Evolutionary conservation across 2,888 invertebrate species (phyloP).

Genomic region (Eurytoma adleriae): DNA sequence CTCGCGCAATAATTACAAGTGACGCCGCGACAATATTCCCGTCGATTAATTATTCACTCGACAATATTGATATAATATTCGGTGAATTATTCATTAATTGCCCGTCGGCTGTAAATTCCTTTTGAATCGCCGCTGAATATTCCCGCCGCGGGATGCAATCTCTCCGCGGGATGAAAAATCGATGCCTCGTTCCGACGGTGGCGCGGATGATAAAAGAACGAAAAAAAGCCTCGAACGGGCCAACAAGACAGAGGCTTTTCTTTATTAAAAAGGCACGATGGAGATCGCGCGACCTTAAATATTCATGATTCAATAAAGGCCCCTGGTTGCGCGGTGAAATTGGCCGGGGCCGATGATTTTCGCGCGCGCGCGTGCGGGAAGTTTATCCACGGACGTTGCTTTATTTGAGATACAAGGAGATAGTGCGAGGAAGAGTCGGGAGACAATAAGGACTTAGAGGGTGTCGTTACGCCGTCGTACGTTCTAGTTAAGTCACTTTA

Average conservation of each 20-base stretch:
- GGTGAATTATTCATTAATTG: too few species aligned
- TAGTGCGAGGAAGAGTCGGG: not conserved
- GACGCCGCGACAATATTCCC: not conserved
- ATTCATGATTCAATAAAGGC: conserved; percentile 46
- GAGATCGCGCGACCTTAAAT: conserved; percentile 35
- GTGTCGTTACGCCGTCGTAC: not conserved
- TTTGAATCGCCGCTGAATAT: not conserved
- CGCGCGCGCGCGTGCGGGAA: not conserved
- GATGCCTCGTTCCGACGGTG: too few species aligned
- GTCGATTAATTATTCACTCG: too few species aligned
- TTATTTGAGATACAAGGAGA: too few species aligned
- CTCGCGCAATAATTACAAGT: conserved; percentile 19
- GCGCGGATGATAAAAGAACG: too few species aligned
- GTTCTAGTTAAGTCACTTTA: not conserved
- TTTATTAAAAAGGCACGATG: conserved; percentile 24
- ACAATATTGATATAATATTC: too few species aligned
- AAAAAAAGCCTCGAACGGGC: not conserved
- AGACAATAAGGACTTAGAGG: not conserved
- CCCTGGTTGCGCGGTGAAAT: conserved; percentile 18
- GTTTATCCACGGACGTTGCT: not conserved
- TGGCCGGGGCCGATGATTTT: conserved; percentile 29
- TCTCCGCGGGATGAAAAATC: not conserved
- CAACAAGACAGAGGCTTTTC: not conserved
- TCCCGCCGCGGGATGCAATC: not conserved
- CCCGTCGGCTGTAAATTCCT: too few species aligned